Base-by-base conservation (phyloP, 2,888 invertebrate species). In the Capitulum mitella region DNA sequence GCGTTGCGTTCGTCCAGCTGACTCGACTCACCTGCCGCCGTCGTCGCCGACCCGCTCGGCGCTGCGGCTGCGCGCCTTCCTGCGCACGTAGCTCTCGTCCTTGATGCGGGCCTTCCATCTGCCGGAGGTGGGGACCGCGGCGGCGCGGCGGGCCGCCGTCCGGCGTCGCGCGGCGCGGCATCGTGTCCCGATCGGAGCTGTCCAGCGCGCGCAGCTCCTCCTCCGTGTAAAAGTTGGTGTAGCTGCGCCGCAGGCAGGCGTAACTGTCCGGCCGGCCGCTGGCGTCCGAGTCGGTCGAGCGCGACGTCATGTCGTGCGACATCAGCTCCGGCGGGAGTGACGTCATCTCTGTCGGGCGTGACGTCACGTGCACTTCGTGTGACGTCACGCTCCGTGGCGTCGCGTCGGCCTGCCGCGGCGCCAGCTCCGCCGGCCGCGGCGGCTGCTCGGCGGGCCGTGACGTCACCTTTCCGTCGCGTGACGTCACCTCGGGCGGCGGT, bases 151-250 rank as follows among this genome's bases (percentile, higher is more conserved):
- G 34, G 1, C 32, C 29, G 54, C 54, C 54, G 22, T 43, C 54
- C n/a, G 54, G 26, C 3, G 54, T 10, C 26, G n/a, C 3, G 14
- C 64, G 32, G 14, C 70, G 34, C 0, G 70, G 70, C 3, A 70
- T 37, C 8, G 70, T 70, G 70, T 70, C 70, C 8, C 70, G 70
- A 16, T 70, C 70, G 70, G 70, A 75, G 29, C 75, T 43, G 46
- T 75, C 75, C 43, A 75, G n/a, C 5, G 26, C 75, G 2, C 46
- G 43, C 46, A 75, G 29, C 75, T 75, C 75, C 29, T 46, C 46
- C 75, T 75, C 75, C n/a, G 75, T 75, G 75, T 75, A 75, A 29
- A 46, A 75, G 46, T 75, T 75, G n/a, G 75, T 29, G 75, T 75
- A 75, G 46, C 75, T 75, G 29, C 75, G 43, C 0, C 75, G 75